Evolutionary conservation across 2,113 vertebrate genomes (phyloP).

Genomic region (Herpetotheres cachinnans): DNA sequence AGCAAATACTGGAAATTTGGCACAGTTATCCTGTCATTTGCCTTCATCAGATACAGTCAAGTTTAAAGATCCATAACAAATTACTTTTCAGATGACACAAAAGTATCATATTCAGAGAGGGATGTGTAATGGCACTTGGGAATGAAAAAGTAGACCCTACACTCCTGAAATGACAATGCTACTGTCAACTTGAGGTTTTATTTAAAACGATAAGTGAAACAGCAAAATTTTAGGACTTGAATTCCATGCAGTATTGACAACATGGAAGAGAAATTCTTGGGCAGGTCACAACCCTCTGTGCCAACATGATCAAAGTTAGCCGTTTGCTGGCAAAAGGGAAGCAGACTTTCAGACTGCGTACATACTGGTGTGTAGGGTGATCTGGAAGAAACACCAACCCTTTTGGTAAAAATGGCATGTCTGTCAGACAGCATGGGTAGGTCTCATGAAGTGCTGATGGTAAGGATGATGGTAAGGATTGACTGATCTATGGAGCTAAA

Average conservation of each 20-base stretch:
- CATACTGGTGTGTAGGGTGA: accelerated
- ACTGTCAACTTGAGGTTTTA: not conserved
- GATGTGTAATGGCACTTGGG: not conserved
- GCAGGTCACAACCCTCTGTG: not conserved
- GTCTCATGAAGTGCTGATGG: not conserved
- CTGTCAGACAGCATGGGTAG: not conserved
- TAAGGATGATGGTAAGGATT: not conserved
- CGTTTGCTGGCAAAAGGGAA: not conserved
- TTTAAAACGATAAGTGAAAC: not conserved
- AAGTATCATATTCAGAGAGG: not conserved
- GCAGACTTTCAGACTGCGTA: not conserved
- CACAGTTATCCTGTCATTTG: not conserved
- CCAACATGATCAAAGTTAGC: not conserved
- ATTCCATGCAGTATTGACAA: not conserved
- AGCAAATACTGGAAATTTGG: not conserved
- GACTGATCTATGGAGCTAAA: not conserved
- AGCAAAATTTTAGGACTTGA: not conserved
- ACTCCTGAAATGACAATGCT: not conserved
- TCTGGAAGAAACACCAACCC: not conserved
- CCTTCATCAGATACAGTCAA: not conserved
- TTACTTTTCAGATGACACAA: not conserved
- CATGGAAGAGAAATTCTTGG: not conserved
- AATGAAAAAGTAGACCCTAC: not conserved
- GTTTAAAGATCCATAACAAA: not conserved
- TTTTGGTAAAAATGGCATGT: not conserved